These are phyloP conservation scores for Agapornis canus DNA, from an alignment of 2,797 vertebrate genomes.

Conservation along the genomic window DNA sequence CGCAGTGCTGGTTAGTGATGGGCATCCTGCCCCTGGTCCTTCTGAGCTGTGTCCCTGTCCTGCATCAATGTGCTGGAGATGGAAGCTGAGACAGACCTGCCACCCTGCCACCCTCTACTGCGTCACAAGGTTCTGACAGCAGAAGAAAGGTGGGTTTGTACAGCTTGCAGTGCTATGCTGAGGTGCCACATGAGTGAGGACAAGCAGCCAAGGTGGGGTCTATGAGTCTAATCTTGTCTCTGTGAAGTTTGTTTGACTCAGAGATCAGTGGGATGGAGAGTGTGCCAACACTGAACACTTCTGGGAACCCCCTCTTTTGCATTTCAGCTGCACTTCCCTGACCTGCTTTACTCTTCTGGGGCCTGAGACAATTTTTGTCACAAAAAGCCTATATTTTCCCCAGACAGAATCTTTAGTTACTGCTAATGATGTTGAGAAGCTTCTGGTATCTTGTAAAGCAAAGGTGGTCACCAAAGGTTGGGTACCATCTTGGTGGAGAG, in stretches of 20 bases:
- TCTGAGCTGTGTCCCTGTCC: neutral
- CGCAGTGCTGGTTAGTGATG: neutral
- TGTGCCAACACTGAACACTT: neutral
- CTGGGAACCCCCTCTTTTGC: neutral
- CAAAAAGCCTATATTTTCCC: neutral
- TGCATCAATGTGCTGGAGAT: accelerated
- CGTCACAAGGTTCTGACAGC: accelerated
- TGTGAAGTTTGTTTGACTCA: neutral
- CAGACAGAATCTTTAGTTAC: neutral
- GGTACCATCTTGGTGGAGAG: neutral
- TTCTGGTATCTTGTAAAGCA: neutral
- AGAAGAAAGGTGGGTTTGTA: neutral
- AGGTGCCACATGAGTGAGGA: neutral
- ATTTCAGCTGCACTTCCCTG: neutral
- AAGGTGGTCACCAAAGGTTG: neutral
- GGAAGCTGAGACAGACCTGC: neutral
- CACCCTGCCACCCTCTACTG: neutral
- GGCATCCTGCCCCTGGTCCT: neutral
- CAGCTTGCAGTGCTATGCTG: neutral
- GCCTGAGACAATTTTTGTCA: neutral
- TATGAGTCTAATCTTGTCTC: neutral
- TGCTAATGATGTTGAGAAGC: neutral
- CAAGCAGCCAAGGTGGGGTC: neutral
- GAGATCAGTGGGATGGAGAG: neutral
- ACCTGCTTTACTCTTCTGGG: neutral